Conservation (phyloP, 2,797 vertebrate species). For the Sandelia bainsii region DNA sequence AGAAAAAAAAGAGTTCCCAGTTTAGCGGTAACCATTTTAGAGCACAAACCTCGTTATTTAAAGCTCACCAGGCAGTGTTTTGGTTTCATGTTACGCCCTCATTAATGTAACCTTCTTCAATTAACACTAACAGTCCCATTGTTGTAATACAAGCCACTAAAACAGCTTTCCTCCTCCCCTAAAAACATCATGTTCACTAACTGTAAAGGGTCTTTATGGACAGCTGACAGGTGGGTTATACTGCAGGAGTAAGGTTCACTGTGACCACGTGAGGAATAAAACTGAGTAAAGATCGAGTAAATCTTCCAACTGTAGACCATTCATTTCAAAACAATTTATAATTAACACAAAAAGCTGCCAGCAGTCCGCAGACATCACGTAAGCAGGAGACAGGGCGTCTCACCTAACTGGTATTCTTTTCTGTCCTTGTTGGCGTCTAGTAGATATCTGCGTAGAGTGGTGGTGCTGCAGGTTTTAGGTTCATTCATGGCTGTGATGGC, state of each 20-base stretch:
- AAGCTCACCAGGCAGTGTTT: too few relatives aligned
- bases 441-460: conserved; percentile 92
- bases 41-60: background rate
- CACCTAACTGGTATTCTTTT: conserved; percentile 92
- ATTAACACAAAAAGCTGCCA: background rate
- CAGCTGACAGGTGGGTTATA: too few relatives aligned
- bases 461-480: conserved; percentile 97
- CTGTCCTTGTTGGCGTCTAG: conserved; percentile 92
- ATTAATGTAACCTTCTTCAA: too few relatives aligned
- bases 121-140: too few relatives aligned
- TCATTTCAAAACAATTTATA: background rate
- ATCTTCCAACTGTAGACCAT: background rate
- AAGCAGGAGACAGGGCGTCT: conserved; percentile 27
- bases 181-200: too few relatives aligned
- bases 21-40: background rate
- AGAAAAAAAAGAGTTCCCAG: background rate
- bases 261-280: background rate
- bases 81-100: too few relatives aligned
- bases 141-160: too few relatives aligned
- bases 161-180: too few relatives aligned
- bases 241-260: too few relatives aligned
- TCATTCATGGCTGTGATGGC: conserved; percentile 99
- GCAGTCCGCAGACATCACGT: too few relatives aligned
- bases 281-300: background rate
- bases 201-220: too few relatives aligned